Evolutionary conservation across 2,113 vertebrate genomes (phyloP).

Genomic region (Cryptomyrus ogoouensis): DNA sequence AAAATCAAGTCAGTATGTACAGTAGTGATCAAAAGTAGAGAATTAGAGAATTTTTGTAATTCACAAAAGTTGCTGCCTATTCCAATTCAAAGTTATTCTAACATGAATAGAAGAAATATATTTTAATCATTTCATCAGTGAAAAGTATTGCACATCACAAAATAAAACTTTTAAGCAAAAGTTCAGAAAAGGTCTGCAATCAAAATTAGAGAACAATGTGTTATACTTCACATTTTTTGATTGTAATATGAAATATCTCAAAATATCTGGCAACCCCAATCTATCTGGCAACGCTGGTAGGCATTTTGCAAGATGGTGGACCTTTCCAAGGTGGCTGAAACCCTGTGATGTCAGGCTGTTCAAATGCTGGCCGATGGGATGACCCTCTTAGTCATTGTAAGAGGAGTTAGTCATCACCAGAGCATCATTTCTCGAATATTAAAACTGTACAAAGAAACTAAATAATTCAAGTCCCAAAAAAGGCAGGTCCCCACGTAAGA

Average conservation of each 20-base stretch:
- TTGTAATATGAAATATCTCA: not conserved
- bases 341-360: not conserved
- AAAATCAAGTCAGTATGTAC: not conserved
- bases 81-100: not conserved
- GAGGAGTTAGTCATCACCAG: not conserved
- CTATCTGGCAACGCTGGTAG: not conserved
- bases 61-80: not conserved
- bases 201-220: not conserved
- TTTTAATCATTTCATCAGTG: not conserved
- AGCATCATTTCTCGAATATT: not conserved
- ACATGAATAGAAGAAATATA: not conserved
- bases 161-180: not conserved
- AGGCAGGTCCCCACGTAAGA: not conserved
- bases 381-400: not conserved
- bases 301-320: too few relatives aligned
- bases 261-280: not conserved
- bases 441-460: not conserved
- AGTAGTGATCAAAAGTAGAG: not conserved
- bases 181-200: not conserved
- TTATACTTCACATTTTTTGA: not conserved
- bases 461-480: not conserved
- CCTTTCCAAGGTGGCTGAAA: not conserved
- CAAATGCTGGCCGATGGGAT: not conserved
- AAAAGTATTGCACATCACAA: not conserved
- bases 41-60: not conserved